These are phyloP conservation scores for Sinopyrophorus schimmeli DNA, from an alignment of 2,888 invertebrate genomes.

Conservation along the genomic window DNA sequence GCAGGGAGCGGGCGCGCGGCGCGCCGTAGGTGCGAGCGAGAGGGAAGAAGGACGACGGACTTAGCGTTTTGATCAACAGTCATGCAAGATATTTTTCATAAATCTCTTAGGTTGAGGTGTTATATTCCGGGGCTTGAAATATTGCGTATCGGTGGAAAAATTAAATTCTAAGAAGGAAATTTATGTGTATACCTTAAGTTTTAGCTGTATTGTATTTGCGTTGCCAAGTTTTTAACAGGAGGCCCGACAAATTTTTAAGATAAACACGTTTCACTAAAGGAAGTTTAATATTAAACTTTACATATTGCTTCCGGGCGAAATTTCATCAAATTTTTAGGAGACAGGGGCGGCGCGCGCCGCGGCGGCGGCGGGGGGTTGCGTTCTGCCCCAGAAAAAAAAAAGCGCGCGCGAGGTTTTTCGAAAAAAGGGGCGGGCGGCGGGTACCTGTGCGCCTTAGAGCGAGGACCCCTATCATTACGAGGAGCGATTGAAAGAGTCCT, in stretches of 20 bases:
- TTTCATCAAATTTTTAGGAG: too few species aligned
- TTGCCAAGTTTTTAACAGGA: constrained; percentile 23
- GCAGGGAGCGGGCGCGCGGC: not conserved
- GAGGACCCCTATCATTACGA: constrained; percentile 25
- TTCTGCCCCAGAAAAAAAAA: too few species aligned
- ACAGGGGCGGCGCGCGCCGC: too few species aligned
- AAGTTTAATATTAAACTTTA: constrained; percentile 15
- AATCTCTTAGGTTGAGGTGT: constrained; percentile 38
- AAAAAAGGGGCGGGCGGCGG: too few species aligned
- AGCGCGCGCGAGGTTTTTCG: too few species aligned
- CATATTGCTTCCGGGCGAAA: constrained; percentile 6
- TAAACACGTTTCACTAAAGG: constrained; percentile 10
- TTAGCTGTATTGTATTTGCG: constrained; percentile 25
- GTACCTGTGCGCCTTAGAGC: not conserved
- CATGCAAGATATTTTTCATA: constrained; percentile 39
- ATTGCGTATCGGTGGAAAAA: constrained; percentile 41
- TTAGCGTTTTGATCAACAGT: constrained; percentile 21
- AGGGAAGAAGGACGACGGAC: constrained; percentile 8
- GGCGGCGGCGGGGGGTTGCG: too few species aligned
- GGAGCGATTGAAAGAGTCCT: constrained; percentile 31
- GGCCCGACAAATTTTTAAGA: constrained; percentile 14
- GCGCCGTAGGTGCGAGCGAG: constrained; percentile 5
- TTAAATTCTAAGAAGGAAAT: constrained; percentile 37
- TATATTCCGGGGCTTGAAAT: constrained; percentile 38
- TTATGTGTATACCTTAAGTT: constrained; percentile 31